Conservation (phyloP, 2,797 vertebrate species). For the Neosilurus hyrtlii region DNA sequence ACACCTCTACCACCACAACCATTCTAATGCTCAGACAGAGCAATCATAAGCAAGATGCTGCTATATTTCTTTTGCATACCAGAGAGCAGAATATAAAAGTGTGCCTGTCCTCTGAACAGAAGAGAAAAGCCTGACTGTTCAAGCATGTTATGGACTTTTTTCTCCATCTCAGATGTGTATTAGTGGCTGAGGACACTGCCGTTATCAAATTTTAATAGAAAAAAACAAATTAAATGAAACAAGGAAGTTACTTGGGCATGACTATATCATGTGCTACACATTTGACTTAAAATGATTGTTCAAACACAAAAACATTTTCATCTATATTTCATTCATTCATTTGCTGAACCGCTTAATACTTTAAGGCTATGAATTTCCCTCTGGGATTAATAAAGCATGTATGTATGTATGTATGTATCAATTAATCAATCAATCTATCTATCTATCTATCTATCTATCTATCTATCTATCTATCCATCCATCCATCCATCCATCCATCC, state of each 20-base stretch:
- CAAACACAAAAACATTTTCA: not conserved
- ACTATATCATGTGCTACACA: not conserved
- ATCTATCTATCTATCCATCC: too few species aligned
- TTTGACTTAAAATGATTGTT: not conserved
- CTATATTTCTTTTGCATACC: constrained; percentile 15
- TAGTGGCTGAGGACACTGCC: not conserved
- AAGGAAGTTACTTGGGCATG: constrained; percentile 14
- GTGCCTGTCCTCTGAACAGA: constrained; percentile 7
- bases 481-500: too few species aligned
- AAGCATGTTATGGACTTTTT: constrained; percentile 39
- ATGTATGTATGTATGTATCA: too few species aligned
- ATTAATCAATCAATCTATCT: too few species aligned
- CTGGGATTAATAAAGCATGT: too few species aligned
- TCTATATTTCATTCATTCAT: not conserved
- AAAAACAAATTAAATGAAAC: constrained; percentile 6
- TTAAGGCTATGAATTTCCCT: too few species aligned
- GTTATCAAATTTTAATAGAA: not conserved
- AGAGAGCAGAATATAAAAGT: not conserved
- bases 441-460: too few species aligned
- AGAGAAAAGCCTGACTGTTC: constrained; percentile 31
- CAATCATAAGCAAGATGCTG: constrained; percentile 21
- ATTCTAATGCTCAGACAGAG: constrained; percentile 26
- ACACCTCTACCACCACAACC: constrained; percentile 11
- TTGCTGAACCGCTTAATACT: too few species aligned
- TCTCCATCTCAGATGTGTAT: constrained; percentile 16